These are phyloP conservation scores for Somateria mollissima DNA, from an alignment of 2,797 vertebrate genomes.

Conservation along the genomic window DNA sequence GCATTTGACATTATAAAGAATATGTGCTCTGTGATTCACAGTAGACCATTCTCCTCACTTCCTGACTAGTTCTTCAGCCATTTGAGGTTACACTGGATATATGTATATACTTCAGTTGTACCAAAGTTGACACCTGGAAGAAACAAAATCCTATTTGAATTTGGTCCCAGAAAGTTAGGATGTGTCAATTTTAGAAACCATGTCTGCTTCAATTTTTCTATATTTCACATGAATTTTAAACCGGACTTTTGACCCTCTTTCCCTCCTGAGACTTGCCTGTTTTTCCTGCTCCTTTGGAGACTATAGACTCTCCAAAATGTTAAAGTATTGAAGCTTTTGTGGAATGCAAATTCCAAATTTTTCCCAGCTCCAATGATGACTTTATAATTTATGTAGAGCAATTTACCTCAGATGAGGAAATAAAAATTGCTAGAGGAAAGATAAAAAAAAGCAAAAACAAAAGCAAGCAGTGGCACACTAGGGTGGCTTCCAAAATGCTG, in stretches of 20 bases:
- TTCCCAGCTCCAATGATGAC: background rate
- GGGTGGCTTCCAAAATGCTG: background rate
- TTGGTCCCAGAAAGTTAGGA: background rate
- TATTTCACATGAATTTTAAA: background rate
- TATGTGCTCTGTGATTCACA: background rate
- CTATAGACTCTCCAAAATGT: background rate
- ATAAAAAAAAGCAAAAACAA: background rate
- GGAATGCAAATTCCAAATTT: background rate
- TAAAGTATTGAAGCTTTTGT: background rate
- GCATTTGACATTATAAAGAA: background rate
- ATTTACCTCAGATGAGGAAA: background rate
- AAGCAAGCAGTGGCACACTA: background rate
- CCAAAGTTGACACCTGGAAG: background rate
- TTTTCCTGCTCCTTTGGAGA: background rate
- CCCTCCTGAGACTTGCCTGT: background rate
- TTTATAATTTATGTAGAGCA: background rate
- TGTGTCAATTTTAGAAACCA: background rate
- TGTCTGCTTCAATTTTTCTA: background rate
- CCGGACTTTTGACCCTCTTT: background rate
- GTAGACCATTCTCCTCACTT: background rate
- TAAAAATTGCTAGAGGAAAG: background rate
- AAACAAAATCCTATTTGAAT: background rate
- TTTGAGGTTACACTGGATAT: background rate
- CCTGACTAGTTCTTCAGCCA: background rate
- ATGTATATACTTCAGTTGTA: background rate